Evolutionary conservation across 2,797 vertebrate genomes (phyloP).

Genomic region (Halcyon badia): DNA sequence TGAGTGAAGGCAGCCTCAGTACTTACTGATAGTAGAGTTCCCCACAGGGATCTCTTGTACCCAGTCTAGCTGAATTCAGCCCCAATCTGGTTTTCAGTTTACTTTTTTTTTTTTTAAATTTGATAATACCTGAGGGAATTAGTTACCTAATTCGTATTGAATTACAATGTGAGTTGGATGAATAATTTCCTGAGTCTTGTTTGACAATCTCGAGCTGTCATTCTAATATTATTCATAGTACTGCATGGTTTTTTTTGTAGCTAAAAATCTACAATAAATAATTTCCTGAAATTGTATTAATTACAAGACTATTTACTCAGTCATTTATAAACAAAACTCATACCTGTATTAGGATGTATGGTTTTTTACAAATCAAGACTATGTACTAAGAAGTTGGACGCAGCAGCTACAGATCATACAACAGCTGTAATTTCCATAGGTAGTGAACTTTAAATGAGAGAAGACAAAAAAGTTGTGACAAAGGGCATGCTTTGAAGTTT

Average conservation of each 20-base stretch:
- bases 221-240: conserved; percentile 20
- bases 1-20: neutral
- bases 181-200: conserved; percentile 24
- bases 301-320: conserved; percentile 9
- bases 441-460: neutral
- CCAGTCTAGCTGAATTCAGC: neutral
- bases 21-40: neutral
- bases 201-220: conserved; percentile 28
- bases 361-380: neutral
- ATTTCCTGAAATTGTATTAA: neutral
- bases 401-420: neutral
- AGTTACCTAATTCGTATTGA: conserved; percentile 31
- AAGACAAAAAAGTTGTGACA: neutral
- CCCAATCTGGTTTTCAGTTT: conserved; percentile 14
- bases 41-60: neutral
- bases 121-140: conserved; percentile 36
- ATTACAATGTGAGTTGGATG: conserved; percentile 19
- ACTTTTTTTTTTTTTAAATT: conserved; percentile 23
- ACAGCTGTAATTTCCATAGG: neutral
- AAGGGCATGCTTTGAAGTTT: neutral
- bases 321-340: conserved; percentile 18
- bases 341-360: neutral
- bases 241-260: neutral
- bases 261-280: neutral
- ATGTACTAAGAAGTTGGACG: neutral